A percentile compares a stretch with the other conserved stretches of the same genome.
phyloP scores from a whole-genome alignment of 2,797 vertebrate species.

The Sciurus carolinensis region DNA sequence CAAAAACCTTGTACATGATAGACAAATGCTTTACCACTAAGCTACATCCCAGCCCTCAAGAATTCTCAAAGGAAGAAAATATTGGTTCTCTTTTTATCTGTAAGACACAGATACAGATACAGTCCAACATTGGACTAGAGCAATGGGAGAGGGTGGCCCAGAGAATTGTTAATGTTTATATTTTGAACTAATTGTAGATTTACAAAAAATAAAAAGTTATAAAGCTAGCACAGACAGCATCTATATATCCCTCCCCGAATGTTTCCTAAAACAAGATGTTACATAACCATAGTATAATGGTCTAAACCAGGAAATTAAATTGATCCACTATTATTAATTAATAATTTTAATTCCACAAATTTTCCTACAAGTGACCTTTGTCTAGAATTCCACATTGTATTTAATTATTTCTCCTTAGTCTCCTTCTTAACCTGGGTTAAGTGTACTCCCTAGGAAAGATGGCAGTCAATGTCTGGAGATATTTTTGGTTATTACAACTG shows the following conservation, averaged over 20 bases:
- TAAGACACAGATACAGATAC: neutral
- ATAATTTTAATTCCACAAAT: neutral
- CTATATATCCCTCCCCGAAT: neutral
- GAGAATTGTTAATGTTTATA: neutral
- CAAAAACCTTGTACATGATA: neutral
- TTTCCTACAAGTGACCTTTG: neutral
- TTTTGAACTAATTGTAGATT: neutral
- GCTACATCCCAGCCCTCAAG: neutral
- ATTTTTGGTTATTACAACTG: neutral
- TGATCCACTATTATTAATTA: neutral
- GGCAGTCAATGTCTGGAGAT: neutral
- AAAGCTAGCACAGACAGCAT: neutral
- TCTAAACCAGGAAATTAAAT: neutral
- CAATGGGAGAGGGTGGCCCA: neutral
- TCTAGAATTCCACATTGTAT: neutral
- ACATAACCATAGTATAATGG: neutral
- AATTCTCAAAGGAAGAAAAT: neutral
- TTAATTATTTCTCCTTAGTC: neutral
- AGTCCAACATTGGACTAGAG: neutral
- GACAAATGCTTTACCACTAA: neutral
- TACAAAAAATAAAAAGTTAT: neutral
- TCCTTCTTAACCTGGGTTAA: neutral
- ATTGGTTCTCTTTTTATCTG: neutral
- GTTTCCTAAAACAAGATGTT: neutral
- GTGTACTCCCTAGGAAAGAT: neutral